phyloP scores from a whole-genome alignment of 2,888 invertebrate genomes.

The Amphipyra tragopoginis region DNA sequence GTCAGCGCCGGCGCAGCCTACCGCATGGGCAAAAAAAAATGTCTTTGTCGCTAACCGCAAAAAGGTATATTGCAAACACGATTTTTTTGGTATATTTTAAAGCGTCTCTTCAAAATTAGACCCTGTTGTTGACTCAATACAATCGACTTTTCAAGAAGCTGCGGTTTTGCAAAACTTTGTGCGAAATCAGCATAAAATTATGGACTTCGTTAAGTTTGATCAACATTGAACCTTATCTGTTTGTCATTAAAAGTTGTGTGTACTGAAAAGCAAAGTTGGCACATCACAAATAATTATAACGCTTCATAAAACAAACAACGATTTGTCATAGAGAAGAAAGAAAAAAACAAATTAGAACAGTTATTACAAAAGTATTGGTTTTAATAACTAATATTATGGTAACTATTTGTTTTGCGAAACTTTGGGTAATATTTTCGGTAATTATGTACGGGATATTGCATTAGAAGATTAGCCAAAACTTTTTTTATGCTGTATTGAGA shows the following conservation, averaged over 20 bases:
- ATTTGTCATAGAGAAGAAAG: slow-evolving; percentile 72
- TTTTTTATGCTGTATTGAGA: not conserved
- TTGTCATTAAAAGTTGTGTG: not conserved
- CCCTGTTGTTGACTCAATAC: fast-evolving
- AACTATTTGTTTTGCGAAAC: slow-evolving; percentile 53
- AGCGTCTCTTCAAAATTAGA: not conserved
- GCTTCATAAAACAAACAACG: slow-evolving; percentile 72
- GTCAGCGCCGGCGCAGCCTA: slow-evolving; percentile 70
- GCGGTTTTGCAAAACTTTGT: slow-evolving; percentile 15
- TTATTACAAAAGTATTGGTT: slow-evolving; percentile 69
- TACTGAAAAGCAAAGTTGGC: not conserved
- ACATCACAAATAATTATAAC: slow-evolving; percentile 58
- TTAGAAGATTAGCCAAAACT: slow-evolving; percentile 5
- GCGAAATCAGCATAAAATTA: slow-evolving; percentile 21
- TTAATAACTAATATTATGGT: slow-evolving; percentile 71
- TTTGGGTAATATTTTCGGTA: slow-evolving; percentile 33
- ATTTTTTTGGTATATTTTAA: slow-evolving; percentile 37
- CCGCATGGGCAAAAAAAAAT: slow-evolving; percentile 58
- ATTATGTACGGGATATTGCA: slow-evolving; percentile 23
- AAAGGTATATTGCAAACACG: slow-evolving; percentile 50
- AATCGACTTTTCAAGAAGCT: not conserved
- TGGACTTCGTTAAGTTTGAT: fast-evolving
- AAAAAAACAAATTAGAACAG: slow-evolving; percentile 66
- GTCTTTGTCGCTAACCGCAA: slow-evolving; percentile 80
- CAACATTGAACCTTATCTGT: slow-evolving; percentile 23